Evolutionary conservation across 2,797 vertebrate genomes (phyloP).

Genomic region (Cyprinella venusta): DNA sequence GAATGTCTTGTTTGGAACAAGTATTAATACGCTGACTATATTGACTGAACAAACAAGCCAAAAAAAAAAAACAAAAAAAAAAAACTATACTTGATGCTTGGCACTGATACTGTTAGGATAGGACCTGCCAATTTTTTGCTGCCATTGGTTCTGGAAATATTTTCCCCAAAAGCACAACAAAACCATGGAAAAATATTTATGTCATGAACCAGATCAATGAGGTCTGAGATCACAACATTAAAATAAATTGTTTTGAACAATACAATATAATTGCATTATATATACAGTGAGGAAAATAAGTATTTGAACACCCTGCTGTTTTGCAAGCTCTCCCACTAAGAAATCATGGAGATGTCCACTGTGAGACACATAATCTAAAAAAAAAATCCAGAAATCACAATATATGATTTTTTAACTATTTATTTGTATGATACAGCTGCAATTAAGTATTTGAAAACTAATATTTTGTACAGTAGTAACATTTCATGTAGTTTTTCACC

Average conservation of each 20-base stretch:
- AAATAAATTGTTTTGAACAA: not conserved
- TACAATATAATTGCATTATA: too few relatives aligned
- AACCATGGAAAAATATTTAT: not conserved
- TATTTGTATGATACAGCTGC: too few relatives aligned
- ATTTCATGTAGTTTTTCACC: too few relatives aligned
- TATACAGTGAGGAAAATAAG: too few relatives aligned
- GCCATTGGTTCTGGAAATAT: not conserved
- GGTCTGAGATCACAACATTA: not conserved
- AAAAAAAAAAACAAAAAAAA: not conserved
- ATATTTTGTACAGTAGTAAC: too few relatives aligned
- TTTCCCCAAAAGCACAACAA: slow-evolving; percentile 2
- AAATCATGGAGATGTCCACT: too few relatives aligned
- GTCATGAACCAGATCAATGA: not conserved
- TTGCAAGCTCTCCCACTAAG: too few relatives aligned
- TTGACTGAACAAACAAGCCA: not conserved
- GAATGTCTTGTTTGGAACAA: slow-evolving; percentile 38
- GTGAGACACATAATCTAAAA: too few relatives aligned
- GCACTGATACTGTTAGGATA: not conserved
- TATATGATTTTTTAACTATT: too few relatives aligned
- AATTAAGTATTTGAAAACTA: too few relatives aligned
- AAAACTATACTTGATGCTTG: not conserved
- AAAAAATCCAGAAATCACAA: too few relatives aligned
- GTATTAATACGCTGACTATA: slow-evolving; percentile 18
- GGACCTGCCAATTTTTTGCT: not conserved
- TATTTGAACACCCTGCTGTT: too few relatives aligned